These are phyloP conservation scores for Drosophila truncata DNA, from an alignment of 1,140 invertebrate genomes.

Conservation along the genomic window DNA sequence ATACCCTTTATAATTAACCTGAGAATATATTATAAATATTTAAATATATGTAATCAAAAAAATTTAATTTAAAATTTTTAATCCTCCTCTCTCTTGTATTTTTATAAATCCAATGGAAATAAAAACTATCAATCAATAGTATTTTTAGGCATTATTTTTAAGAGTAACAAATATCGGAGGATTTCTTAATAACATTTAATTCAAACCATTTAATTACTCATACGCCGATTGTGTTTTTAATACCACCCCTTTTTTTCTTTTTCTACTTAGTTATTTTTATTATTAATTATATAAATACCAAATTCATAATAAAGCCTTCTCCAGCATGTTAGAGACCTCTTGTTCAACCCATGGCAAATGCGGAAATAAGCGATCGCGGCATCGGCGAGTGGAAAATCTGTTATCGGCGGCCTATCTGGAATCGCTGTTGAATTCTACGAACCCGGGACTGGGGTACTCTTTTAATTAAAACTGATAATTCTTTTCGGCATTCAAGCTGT, in stretches of 20 bases:
- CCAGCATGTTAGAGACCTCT: not conserved
- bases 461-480: constrained; percentile 59
- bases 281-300: not conserved
- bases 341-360: constrained; percentile 1
- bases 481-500: constrained; percentile 24
- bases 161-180: no score
- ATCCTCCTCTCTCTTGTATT: fast-evolving
- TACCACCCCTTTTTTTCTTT: not conserved
- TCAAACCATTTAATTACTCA: not conserved
- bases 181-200: no score
- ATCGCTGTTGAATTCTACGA: constrained; percentile 43
- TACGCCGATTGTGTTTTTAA: not conserved
- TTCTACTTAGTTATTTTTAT: no score
- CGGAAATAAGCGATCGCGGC: constrained; percentile 17
- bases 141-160: no score
- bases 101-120: not conserved
- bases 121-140: not conserved
- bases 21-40: not conserved
- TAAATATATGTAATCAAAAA: no score
- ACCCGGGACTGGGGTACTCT: constrained; percentile 36
- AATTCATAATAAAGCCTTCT: not conserved
- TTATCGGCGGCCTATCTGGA: constrained; percentile 29
- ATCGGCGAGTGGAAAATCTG: constrained; percentile 13
- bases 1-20: not conserved
- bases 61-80: not conserved